A percentile compares a stretch with the other conserved stretches of the same genome.
Conservation (phyloP, 2,888 invertebrate species). For the Cataglyphis albicans region DNA sequence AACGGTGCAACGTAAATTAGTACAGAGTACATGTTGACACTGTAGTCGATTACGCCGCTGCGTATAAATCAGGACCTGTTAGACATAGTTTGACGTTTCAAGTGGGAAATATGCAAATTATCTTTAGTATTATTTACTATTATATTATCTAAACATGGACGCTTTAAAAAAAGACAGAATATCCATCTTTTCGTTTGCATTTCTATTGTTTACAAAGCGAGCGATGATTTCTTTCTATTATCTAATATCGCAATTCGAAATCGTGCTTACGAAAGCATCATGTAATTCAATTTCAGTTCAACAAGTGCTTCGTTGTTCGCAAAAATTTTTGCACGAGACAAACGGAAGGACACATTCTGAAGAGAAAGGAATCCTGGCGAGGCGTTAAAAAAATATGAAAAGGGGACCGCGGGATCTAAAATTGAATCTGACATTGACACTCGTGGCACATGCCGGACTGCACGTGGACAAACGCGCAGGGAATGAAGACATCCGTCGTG, state of each 20-base stretch:
- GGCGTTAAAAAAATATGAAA: neutral
- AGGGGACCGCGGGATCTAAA: neutral
- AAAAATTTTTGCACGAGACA: neutral
- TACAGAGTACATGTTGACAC: neutral
- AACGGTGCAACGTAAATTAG: neutral
- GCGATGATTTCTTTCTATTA: neutral
- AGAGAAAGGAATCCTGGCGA: neutral
- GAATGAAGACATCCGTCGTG: conserved; percentile 64
- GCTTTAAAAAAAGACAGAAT: neutral
- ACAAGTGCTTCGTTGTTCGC: neutral
- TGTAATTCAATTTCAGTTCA: neutral
- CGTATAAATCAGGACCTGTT: neutral
- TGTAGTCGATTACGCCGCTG: neutral
- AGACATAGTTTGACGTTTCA: neutral
- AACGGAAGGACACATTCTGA: neutral
- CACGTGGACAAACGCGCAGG: conserved; percentile 35
- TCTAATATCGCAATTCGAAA: neutral
- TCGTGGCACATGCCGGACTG: conserved; percentile 30
- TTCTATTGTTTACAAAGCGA: neutral
- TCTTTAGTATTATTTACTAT: neutral
- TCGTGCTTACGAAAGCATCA: neutral
- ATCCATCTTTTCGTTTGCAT: neutral
- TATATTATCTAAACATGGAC: neutral
- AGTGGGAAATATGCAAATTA: neutral
- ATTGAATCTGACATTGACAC: conserved; percentile 43